phyloP scores from a whole-genome alignment of 2,797 vertebrate genomes.

The Neosalanx taihuensis region DNA sequence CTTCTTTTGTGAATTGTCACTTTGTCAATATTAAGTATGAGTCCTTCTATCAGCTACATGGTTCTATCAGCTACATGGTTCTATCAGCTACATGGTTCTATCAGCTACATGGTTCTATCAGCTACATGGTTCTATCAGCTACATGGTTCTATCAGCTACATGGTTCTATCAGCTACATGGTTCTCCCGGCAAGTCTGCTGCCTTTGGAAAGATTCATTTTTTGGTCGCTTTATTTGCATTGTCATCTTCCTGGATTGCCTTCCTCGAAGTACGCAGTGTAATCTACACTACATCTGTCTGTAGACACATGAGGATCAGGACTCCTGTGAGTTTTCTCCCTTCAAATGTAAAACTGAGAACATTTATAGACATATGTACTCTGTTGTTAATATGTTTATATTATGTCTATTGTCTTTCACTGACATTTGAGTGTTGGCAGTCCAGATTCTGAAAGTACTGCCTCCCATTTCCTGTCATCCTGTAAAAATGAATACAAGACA shows the following conservation, averaged over 20 bases:
- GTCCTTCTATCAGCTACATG: conserved; percentile 41
- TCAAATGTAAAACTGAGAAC: conserved; percentile 34
- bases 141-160: conserved; percentile 43
- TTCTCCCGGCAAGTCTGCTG: conserved; percentile 37
- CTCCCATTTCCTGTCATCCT: not conserved
- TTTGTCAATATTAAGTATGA: conserved; percentile 64
- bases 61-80: conserved; percentile 41
- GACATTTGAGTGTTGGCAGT: conserved; percentile 27
- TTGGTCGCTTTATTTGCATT: conserved; percentile 46
- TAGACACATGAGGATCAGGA: conserved; percentile 25
- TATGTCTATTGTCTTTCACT: conserved; percentile 23
- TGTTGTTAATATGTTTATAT: not conserved
- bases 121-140: conserved; percentile 43
- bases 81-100: conserved; percentile 45
- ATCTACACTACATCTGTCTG: not conserved
- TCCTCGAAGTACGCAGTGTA: conserved; percentile 25
- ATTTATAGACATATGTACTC: conserved; percentile 34
- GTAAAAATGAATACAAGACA: too few relatives aligned
- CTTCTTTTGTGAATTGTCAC: conserved; percentile 55
- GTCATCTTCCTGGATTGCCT: conserved; percentile 46
- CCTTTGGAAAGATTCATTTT: conserved; percentile 53
- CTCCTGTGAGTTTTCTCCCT: conserved; percentile 27
- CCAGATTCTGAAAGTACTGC: not conserved
- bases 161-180: conserved; percentile 38
- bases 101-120: conserved; percentile 43